Evolutionary conservation across 2,113 vertebrate genomes (phyloP).

Genomic region (Hemiprocne comata): DNA sequence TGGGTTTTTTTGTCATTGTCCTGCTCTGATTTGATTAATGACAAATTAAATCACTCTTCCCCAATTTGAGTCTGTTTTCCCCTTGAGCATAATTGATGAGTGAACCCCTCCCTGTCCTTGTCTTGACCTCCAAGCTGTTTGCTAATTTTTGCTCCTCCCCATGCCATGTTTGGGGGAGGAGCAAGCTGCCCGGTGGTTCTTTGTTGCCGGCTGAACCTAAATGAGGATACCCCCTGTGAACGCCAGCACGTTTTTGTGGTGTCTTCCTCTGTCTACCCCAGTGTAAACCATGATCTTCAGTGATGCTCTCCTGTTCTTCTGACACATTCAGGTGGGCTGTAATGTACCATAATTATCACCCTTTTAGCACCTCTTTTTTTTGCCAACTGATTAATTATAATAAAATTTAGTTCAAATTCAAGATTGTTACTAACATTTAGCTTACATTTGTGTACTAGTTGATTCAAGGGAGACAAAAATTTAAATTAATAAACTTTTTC

Average conservation of each 20-base stretch:
- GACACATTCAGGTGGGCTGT: background rate
- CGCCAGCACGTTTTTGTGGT: background rate
- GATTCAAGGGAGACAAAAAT: background rate
- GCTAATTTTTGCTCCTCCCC: too few relatives aligned
- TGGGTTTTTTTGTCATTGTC: too few relatives aligned
- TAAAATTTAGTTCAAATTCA: background rate
- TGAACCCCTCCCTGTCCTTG: too few relatives aligned
- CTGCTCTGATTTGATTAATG: too few relatives aligned
- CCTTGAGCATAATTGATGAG: too few relatives aligned
- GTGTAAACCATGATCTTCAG: background rate
- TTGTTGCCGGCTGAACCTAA: too few relatives aligned
- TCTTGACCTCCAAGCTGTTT: too few relatives aligned
- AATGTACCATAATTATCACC: background rate
- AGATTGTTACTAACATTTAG: background rate
- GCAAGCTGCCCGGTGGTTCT: too few relatives aligned
- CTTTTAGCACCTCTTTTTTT: rapidly evolving
- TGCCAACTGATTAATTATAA: background rate
- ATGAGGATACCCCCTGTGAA: background rate
- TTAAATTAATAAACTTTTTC: background rate
- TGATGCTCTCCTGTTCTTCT: background rate
- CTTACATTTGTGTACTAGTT: background rate
- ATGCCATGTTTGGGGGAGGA: too few relatives aligned
- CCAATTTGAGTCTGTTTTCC: too few relatives aligned
- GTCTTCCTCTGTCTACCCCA: background rate
- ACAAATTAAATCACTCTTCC: too few relatives aligned